Evolutionary conservation across 2,113 vertebrate species (phyloP).

Genomic region (Hiodon tergisus): DNA sequence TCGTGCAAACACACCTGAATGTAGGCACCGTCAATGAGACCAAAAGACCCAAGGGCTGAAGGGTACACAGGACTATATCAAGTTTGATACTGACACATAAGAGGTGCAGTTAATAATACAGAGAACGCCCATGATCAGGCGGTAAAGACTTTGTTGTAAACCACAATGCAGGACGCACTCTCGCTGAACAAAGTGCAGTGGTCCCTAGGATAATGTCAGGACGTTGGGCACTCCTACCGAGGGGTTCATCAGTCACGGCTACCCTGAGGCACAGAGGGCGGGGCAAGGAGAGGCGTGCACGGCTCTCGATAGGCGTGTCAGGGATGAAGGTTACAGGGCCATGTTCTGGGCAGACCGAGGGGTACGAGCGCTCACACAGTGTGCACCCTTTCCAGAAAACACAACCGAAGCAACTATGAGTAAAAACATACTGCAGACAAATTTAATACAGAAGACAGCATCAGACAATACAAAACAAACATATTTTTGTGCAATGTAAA

Average conservation of each 20-base stretch:
- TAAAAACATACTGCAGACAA: not conserved
- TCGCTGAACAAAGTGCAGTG: not conserved
- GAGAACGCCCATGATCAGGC: not conserved
- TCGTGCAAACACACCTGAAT: conserved; percentile 81
- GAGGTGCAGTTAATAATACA: not conserved
- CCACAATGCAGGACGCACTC: not conserved
- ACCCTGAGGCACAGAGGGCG: conserved; percentile 83
- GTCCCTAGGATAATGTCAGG: not conserved
- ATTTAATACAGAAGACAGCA: no score
- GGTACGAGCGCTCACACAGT: conserved; percentile 89
- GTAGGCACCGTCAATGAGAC: conserved; percentile 41
- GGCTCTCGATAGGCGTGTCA: conserved; percentile 86
- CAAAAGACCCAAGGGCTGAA: conserved; percentile 55
- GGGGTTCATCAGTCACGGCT: conserved; percentile 79
- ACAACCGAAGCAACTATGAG: not conserved
- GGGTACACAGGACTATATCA: no score
- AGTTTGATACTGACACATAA: not conserved
- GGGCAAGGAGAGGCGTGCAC: conserved; percentile 87
- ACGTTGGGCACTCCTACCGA: conserved; percentile 62
- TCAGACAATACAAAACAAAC: no score
- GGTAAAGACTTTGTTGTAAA: not conserved
- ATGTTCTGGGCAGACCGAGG: conserved; percentile 90
- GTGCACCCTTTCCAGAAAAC: conserved; percentile 77
- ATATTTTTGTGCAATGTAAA: no score
- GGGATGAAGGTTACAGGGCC: conserved; percentile 92